Evolutionary conservation across 2,888 invertebrate genomes (phyloP).

Genomic region (Drosophila multiciliata): DNA sequence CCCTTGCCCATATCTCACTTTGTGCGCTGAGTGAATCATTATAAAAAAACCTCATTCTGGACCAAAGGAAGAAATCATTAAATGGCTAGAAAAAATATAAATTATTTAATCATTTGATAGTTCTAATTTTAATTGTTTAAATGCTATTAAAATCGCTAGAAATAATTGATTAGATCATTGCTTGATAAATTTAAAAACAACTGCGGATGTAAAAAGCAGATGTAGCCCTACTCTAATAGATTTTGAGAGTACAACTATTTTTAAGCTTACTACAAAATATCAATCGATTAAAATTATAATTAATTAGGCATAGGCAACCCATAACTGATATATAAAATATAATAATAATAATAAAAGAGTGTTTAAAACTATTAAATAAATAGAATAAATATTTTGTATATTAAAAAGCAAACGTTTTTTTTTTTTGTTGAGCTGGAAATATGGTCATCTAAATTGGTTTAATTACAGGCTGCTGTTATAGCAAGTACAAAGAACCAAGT

Average conservation of each 20-base stretch:
- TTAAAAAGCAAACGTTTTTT: background rate
- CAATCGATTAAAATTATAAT: background rate
- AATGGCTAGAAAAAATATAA: background rate
- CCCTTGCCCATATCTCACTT: constrained; percentile 30
- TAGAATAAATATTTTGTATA: background rate
- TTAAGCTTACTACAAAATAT: background rate
- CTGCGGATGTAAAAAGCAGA: background rate
- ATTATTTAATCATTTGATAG: background rate
- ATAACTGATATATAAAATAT: background rate
- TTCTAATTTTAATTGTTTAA: background rate
- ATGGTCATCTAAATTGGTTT: background rate
- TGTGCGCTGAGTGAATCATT: constrained; percentile 56
- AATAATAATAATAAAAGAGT: background rate
- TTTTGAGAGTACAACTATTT: background rate
- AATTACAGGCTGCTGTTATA: background rate
- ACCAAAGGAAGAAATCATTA: background rate
- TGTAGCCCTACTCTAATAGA: background rate
- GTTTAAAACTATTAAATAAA: background rate
- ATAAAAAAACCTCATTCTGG: constrained; percentile 24
- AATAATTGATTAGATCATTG: background rate
- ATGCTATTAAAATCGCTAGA: background rate
- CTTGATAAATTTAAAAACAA: background rate
- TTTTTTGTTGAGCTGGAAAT: background rate
- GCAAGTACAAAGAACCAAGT: background rate
- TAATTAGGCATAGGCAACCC: background rate